Conservation (phyloP, 1,140 invertebrate species). For the Hydropsyche tenuis region DNA sequence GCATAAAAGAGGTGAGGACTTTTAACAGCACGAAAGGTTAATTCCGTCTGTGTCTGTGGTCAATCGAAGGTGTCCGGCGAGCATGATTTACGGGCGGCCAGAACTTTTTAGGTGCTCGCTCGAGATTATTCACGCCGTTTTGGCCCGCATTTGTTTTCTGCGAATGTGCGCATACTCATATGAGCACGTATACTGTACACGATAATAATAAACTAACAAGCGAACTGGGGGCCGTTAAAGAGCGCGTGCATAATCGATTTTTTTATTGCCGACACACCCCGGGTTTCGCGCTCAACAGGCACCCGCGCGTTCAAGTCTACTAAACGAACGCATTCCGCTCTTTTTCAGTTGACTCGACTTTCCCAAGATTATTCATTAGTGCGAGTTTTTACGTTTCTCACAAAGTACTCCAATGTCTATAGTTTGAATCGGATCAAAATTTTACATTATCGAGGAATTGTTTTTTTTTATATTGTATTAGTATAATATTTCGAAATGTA, state of each 20-base stretch:
- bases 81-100: neutral
- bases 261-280: constrained; percentile 25
- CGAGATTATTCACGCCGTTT: constrained; percentile 32
- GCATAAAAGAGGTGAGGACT: too few species aligned
- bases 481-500: too few species aligned
- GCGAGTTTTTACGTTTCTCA: too few species aligned
- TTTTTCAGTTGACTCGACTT: too few species aligned
- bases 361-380: too few species aligned
- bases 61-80: neutral
- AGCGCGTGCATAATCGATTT: constrained; percentile 36
- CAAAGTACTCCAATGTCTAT: too few species aligned
- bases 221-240: constrained; percentile 5
- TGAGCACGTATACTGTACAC: neutral
- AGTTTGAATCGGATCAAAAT: too few species aligned
- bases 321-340: neutral
- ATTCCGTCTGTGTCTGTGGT: too few species aligned
- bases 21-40: too few species aligned
- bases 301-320: neutral
- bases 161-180: neutral
- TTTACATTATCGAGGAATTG: too few species aligned
- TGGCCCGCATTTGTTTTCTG: constrained; percentile 32
- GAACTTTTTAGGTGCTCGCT: constrained; percentile 9
- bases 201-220: neutral
- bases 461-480: too few species aligned
- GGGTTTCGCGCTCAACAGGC: neutral